Base-by-base conservation (phyloP, 2,113 vertebrate species). In the Chamaetylas fuelleborni region DNA sequence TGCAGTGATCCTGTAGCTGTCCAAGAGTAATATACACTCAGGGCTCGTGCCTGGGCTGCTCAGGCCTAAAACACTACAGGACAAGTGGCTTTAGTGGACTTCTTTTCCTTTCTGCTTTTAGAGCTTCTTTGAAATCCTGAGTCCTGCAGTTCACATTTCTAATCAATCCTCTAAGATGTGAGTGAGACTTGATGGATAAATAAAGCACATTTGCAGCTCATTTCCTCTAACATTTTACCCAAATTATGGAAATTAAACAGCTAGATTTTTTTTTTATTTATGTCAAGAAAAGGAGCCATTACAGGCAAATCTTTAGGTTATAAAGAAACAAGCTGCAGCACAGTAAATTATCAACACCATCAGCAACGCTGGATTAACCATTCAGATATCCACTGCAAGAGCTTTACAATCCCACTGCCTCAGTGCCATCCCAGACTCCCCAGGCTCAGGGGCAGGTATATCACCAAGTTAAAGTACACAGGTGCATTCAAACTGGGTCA, bases 1-100 rank as follows among this genome's bases (percentile, higher is more conserved):
- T 92, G 67, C 76, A 90, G 76, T n/a, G 79, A 71, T 96, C 67
- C 79, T 56, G 56, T 83, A 51, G 79, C 82, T 95, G 82, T 88
- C 93, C 95, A 93, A 93, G 90, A 94, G 92, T 4, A 93, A 90
- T 9, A 71, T 0, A 2, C 71, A 19, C 92, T 74, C 24, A 53
- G 14, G 56, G 60, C 80, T 56, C 28, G 4, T 73, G 73, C 81
- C 69, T 40, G 14, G 71, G 23, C 67, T 82, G 79, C 74, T 80
- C 47, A 9, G 40, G 6, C 14, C 73, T 58, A 2, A 86, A 90
- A 43, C 34, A 23, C 82, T 60, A 1, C 4, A 12, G 34, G 51
- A 86, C 88, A 87, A 94, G 22, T 25, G 80, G 54, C 82, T 93
- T 65, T 8, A 77, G 71, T 8, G 76, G 14, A 14, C 6, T 70